Base-by-base conservation (phyloP, 92 coral and sea anemone genomes). In the Isaurus tuberculatus region DNA sequence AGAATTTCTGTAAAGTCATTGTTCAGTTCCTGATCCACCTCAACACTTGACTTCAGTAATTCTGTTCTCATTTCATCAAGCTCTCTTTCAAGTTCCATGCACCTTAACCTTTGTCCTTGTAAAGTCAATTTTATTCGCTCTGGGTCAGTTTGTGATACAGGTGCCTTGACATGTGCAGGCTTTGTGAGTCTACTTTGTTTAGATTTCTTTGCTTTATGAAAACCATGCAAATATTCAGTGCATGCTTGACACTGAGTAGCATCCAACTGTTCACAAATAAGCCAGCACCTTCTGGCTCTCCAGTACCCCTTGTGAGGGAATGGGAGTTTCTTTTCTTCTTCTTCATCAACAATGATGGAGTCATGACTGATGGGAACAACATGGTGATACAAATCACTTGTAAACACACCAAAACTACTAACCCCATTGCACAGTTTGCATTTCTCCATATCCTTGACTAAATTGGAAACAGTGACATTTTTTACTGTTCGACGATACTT, bases 341-440 rank as follows among this genome's bases (percentile, higher is more conserved):
- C 73, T n/a, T 33, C 46, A 14, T 31, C 26, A 33, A 32, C 72
- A 68, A 32, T 36, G 40, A 68, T 32, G 46, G 23, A 32, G 72
- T 66, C 73, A 36, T 60, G 85, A 55, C 70, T 66, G 10, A 86
- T 63, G 11, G 92, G 83, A 65, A 85, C 67, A 30, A 90, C 92
- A 90, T 90, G 88, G 71, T 90, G 90, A 37, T 48, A 75, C 53
- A 90, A 29, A 17, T 90, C 82, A 32, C 81, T 43, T 9, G 26
- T 53, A 40, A 40, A 40, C 61, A 53, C 7, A 16, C 7, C 61
- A 16, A 6, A 16, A 16, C 20, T 20, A 53, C 20, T 30, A 26
- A 86, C 88, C n/a, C 90, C 93, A 77, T 64, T 44, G 60, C 93
- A 86, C 43, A 75, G 36, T 71, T 31, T 77, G 58, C 9, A 83